phyloP scores from a whole-genome alignment of 2,113 vertebrate genomes.

The Hyperoodon ampullatus region DNA sequence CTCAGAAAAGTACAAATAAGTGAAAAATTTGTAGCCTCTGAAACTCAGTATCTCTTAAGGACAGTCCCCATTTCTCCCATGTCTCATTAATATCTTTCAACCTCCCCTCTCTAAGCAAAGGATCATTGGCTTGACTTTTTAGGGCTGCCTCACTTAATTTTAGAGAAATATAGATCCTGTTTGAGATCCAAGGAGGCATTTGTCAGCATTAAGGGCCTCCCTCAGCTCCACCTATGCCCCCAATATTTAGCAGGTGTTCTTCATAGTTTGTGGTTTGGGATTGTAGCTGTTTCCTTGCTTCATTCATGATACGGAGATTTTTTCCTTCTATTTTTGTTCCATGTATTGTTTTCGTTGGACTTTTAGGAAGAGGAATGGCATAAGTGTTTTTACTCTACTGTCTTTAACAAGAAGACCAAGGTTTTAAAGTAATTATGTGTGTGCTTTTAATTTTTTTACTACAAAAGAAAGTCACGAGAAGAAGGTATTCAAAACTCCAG shows the following conservation, averaged over 20 bases:
- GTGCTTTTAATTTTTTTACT: slow-evolving; percentile 64
- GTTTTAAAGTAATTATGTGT: slow-evolving; percentile 55
- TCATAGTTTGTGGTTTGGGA: slow-evolving; percentile 66
- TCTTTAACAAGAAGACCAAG: slow-evolving; percentile 55
- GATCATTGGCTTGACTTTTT: not conserved
- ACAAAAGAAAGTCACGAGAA: not conserved
- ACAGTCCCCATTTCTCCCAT: not conserved
- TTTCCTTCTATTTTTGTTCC: slow-evolving; percentile 57
- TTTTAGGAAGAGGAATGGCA: slow-evolving; percentile 32
- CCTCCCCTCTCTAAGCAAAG: slow-evolving; percentile 1
- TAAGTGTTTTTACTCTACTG: slow-evolving; percentile 55
- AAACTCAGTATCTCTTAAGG: not conserved
- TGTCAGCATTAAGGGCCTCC: slow-evolving; percentile 20
- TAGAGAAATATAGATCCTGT: slow-evolving; percentile 11
- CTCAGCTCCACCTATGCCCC: not conserved
- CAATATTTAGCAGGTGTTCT: slow-evolving; percentile 54
- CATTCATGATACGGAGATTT: slow-evolving; percentile 47
- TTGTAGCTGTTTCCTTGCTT: slow-evolving; percentile 61
- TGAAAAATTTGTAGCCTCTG: not conserved
- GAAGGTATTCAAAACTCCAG: not conserved
- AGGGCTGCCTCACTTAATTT: slow-evolving; percentile 28
- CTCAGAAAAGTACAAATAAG: not conserved
- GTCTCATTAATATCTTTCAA: not conserved
- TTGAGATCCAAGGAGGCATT: slow-evolving; percentile 26
- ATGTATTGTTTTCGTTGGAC: slow-evolving; percentile 60